Conservation (phyloP, 2,113 vertebrate genomes). For the Leptobrachium ailaonicum region DNA sequence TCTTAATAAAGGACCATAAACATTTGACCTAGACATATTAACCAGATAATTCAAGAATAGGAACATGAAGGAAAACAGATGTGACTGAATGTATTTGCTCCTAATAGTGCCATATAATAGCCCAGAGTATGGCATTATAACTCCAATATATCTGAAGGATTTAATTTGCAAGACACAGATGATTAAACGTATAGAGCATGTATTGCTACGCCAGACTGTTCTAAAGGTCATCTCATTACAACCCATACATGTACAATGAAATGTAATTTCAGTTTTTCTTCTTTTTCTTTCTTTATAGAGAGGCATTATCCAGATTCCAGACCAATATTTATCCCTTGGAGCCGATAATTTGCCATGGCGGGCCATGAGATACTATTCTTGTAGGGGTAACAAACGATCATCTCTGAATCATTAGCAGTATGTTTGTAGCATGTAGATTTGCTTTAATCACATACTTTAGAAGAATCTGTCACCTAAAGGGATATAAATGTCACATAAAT, state of each 20-base stretch:
- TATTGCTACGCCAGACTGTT: background rate
- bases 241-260: background rate
- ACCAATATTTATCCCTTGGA: background rate
- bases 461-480: background rate
- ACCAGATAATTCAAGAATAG: background rate
- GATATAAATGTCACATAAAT: too few species aligned
- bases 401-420: background rate
- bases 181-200: background rate
- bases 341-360: background rate
- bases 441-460: background rate
- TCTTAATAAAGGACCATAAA: background rate
- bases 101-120: background rate
- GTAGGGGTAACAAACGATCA: background rate
- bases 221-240: constrained; percentile 11
- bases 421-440: background rate
- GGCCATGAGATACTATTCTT: background rate
- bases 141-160: background rate
- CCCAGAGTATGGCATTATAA: background rate
- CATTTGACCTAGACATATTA: background rate
- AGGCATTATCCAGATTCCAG: background rate
- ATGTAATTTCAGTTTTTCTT: constrained; percentile 7
- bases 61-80: background rate
- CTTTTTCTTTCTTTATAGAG: background rate
- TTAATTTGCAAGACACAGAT: constrained; percentile 12
- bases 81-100: background rate